Evolutionary conservation across 2,113 vertebrate species (phyloP), one percentile per base, ranked within the genome.

Genomic region (Podocnemis expansa): DNA sequence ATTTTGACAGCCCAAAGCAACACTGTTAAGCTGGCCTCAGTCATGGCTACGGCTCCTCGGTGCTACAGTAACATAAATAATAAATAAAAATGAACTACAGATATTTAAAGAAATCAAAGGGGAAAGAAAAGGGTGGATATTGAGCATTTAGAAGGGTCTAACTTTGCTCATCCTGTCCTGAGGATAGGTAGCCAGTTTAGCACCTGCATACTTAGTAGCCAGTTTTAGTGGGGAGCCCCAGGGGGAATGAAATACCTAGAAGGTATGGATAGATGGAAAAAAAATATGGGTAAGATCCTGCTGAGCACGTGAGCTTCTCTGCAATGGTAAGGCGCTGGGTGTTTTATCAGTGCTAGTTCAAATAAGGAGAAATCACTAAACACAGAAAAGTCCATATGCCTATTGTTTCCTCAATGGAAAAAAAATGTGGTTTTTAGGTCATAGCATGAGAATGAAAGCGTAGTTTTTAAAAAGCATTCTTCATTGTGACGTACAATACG

Each of bases 401-500:
- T 90, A 88, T 95, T 94, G 85, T 94, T 89, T 87, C 88, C 52
- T 85, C 88, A 95, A 92, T 7, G 92, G 88, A 95, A 93, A 91
- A 89, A 88, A 86, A 88, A 94, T 88, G 31, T 67, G 63, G 19
- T 67, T 67, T n/a, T 8, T 38, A 17, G 63, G 17, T 38, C n/a
- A n/a, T 10, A 67, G 34, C 13, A 58, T 13, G 6, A 34, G 58
- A 60, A 60, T 60, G 27, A 34, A 60, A 34, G 14, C 34, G 17
- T 31, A 58, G 5, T 14, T 60, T 34, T 60, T n/a, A 2, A 63
- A 63, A 63, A 63, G 31, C 14, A n/a, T 63, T 63, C 60, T 63
- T n/a, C 60, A 63, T 14, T 63, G 60, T 63, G 34, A 63, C 31
- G 4, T n/a, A 29, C 60, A 63, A 63, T 63, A 63, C 60, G 11